These are phyloP conservation scores for Lanius ludovicianus DNA, from an alignment of 2,113 vertebrate genomes.

Conservation along the genomic window DNA sequence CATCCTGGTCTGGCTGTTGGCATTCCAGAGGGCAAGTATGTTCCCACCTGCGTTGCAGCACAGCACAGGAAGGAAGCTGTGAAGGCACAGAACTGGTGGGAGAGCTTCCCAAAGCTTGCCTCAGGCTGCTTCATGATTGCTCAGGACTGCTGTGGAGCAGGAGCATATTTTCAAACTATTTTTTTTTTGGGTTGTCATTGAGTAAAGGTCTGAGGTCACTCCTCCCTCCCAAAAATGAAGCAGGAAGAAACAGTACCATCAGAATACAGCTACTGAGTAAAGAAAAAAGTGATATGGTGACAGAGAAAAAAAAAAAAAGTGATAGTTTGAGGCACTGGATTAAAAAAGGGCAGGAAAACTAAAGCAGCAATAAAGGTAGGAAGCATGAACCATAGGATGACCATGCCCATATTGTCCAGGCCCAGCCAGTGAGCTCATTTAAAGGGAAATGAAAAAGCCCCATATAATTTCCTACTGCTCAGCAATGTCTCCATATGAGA, in stretches of 20 bases:
- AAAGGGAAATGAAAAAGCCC: constrained; percentile 62
- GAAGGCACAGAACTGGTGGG: background rate
- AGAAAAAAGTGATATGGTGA: background rate
- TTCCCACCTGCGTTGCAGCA: background rate
- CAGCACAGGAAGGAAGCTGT: background rate
- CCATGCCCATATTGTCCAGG: background rate
- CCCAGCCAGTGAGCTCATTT: constrained; percentile 19
- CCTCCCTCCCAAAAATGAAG: background rate
- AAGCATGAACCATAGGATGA: constrained; percentile 11
- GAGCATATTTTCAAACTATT: background rate
- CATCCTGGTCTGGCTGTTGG: background rate
- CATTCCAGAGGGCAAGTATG: background rate
- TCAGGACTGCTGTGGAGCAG: background rate
- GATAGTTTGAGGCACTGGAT: background rate
- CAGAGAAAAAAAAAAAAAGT: background rate
- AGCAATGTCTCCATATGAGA: constrained; percentile 53
- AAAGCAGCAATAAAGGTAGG: background rate
- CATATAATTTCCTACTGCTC: constrained; percentile 51
- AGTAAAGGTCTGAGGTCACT: background rate
- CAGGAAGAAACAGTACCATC: background rate
- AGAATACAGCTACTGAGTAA: background rate
- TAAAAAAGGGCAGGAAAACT: background rate
- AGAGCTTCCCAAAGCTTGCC: background rate
- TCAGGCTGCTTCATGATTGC: background rate
- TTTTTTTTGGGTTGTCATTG: background rate